phyloP scores from a whole-genome alignment of 2,888 invertebrate genomes.

The Diloba caeruleocephala region DNA sequence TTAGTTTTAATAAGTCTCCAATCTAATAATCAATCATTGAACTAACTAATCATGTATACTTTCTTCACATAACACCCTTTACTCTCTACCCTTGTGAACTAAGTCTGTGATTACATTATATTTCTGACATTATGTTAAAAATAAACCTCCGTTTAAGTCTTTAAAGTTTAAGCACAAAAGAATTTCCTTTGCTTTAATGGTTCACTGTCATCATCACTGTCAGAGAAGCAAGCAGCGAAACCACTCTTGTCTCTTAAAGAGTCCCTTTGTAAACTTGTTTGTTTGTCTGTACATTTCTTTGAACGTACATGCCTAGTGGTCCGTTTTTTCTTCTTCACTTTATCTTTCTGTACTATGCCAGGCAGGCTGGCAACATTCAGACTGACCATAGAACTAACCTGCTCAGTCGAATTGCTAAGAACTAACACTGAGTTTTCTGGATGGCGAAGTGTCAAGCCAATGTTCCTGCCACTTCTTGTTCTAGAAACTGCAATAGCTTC shows the following conservation, averaged over 20 bases:
- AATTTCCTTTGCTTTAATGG: constrained; percentile 75
- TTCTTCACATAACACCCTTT: constrained; percentile 15
- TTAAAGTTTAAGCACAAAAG: constrained; percentile 65
- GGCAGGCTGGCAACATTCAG: constrained; percentile 74
- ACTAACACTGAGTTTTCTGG: constrained; percentile 74
- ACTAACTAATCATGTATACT: constrained; percentile 10
- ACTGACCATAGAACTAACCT: constrained; percentile 70
- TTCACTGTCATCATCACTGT: constrained; percentile 82
- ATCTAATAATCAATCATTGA: constrained; percentile 47
- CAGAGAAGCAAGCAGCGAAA: constrained; percentile 81
- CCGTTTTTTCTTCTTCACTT: constrained; percentile 57
- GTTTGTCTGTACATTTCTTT: constrained; percentile 63
- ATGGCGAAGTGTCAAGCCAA: constrained; percentile 63
- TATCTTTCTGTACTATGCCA: constrained; percentile 32
- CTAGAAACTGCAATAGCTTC: constrained; percentile 65
- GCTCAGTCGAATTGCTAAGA: constrained; percentile 72
- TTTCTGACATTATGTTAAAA: constrained; percentile 24
- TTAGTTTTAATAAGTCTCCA: constrained; percentile 20
- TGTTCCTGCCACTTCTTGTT: constrained; percentile 76
- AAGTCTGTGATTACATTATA: constrained; percentile 26
- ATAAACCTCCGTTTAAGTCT: constrained; percentile 17
- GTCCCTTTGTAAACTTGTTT: constrained; percentile 63
- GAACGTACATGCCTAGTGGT: constrained; percentile 54
- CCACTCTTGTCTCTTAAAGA: constrained; percentile 78
- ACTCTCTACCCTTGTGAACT: constrained; percentile 31